Evolutionary conservation across 2,888 invertebrate species (phyloP).

Genomic region (Perdita meconis): DNA sequence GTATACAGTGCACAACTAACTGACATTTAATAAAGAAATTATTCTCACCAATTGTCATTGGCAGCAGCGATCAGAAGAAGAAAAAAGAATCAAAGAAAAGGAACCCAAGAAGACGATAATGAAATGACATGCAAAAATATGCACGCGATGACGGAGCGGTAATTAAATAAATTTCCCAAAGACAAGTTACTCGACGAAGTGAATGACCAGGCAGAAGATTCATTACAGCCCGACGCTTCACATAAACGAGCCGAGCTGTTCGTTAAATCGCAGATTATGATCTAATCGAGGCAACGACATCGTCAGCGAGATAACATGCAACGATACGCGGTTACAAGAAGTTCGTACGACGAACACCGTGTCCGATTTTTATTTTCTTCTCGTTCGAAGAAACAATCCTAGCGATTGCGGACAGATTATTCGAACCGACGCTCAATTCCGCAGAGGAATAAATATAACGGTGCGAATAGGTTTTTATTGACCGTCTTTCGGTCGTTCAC

Average conservation of each 20-base stretch:
- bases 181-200: background rate
- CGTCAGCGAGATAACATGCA: conserved; percentile 2
- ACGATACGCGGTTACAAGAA: conserved; percentile 17
- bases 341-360: background rate
- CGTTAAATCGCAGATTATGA: conserved; percentile 26
- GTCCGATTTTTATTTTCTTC: background rate
- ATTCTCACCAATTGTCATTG: too few species aligned
- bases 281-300: conserved; percentile 30
- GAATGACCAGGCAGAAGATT: background rate
- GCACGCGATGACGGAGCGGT: background rate
- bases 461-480: conserved; percentile 23
- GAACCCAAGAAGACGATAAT: background rate
- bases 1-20: too few species aligned
- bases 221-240: background rate
- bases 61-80: too few species aligned
- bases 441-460: conserved; percentile 38
- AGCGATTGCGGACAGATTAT: background rate
- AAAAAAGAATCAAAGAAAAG: background rate
- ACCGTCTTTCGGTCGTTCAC: conserved; percentile 13
- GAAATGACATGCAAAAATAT: background rate
- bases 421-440: conserved; percentile 13
- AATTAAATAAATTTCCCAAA: conserved; percentile 14
- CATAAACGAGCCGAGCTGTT: background rate
- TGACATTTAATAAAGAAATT: too few species aligned
- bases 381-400: conserved; percentile 12